A percentile compares a stretch with the other conserved stretches of the same genome.
Conservation (phyloP, 2,113 vertebrate genomes). For the Hippocampus comes region DNA sequence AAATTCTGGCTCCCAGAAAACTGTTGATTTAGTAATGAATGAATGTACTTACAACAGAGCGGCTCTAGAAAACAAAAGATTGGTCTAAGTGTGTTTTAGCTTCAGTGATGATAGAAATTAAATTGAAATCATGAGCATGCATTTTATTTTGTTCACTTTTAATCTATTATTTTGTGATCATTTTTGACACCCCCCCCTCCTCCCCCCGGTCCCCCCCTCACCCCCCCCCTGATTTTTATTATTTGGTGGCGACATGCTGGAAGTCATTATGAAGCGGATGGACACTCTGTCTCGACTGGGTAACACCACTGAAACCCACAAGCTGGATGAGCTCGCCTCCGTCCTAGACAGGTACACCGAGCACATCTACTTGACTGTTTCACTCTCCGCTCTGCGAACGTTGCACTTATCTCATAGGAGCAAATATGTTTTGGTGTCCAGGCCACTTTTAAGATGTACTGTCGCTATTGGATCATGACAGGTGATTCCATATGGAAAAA, state of each 20-base stretch:
- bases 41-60: not conserved
- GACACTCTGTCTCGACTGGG: conserved; percentile 85
- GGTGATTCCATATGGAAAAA: not conserved
- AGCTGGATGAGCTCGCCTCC: conserved; percentile 73
- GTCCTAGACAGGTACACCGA: conserved; percentile 81
- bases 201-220: not conserved
- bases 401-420: not conserved
- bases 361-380: too few species aligned
- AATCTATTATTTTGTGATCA: not conserved
- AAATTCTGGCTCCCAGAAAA: not conserved
- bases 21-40: conserved; percentile 21
- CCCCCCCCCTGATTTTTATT: conserved; percentile 63
- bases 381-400: not conserved
- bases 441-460: not conserved
- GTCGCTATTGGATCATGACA: not conserved
- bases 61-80: not conserved
- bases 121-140: not conserved
- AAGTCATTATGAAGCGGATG: conserved; percentile 89
- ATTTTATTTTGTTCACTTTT: not conserved
- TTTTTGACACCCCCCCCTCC: not conserved
- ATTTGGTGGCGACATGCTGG: conserved; percentile 86
- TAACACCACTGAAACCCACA: conserved; percentile 81
- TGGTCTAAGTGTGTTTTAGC: not conserved
- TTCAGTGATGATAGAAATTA: not conserved
- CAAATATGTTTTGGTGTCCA: not conserved